Conservation (phyloP, 2,113 vertebrate genomes). For the Dolichotis patagonum region DNA sequence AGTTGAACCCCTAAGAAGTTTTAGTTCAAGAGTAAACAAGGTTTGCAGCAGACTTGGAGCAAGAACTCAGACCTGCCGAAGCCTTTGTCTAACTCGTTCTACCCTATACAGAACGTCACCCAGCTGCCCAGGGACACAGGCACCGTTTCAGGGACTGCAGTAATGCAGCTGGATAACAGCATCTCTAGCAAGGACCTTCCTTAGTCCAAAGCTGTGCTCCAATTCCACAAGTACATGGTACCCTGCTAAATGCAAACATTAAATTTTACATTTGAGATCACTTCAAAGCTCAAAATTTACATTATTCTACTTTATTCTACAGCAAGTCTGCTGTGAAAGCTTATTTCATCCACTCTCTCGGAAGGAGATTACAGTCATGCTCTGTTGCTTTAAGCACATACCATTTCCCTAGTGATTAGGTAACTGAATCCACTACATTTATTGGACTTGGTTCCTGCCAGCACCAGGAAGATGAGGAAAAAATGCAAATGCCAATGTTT, state of each 20-base stretch:
- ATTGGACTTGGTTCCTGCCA: constrained; percentile 87
- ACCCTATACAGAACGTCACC: not conserved
- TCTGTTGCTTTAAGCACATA: constrained; percentile 88
- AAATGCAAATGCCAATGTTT: constrained; percentile 87
- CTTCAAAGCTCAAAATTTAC: constrained; percentile 87
- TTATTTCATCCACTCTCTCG: constrained; percentile 83
- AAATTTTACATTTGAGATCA: constrained; percentile 81
- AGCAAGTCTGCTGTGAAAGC: constrained; percentile 83
- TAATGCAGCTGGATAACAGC: not conserved
- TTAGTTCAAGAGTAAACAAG: not conserved
- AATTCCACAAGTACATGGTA: constrained; percentile 66
- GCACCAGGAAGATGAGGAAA: constrained; percentile 80
- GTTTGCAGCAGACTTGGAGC: not conserved
- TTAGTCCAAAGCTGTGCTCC: constrained; percentile 68
- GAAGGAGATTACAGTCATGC: constrained; percentile 86
- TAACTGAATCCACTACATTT: constrained; percentile 86
- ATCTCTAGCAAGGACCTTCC: constrained; percentile 72
- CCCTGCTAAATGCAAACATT: constrained; percentile 81
- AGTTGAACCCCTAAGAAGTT: not conserved
- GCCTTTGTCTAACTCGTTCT: not conserved
- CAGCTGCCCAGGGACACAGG: not conserved
- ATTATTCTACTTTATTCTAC: constrained; percentile 83
- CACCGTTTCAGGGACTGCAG: not conserved
- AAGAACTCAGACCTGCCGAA: not conserved
- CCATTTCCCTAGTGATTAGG: constrained; percentile 85